These are phyloP conservation scores for Fukomys damarensis DNA, from an alignment of 2,113 vertebrate species.

Conservation along the genomic window DNA sequence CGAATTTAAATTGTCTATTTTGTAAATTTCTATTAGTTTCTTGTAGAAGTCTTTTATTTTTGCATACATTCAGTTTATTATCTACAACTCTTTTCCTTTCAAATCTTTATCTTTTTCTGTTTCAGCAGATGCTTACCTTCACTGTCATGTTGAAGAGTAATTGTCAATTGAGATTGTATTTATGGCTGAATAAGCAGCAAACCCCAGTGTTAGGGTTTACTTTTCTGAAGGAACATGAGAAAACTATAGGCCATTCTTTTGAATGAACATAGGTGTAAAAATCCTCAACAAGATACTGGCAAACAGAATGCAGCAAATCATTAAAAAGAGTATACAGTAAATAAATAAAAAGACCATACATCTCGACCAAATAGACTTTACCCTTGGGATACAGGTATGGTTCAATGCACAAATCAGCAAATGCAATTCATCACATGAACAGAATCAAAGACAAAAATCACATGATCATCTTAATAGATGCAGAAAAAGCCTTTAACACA, in stretches of 20 bases:
- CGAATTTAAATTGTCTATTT: background rate
- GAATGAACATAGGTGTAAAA: background rate
- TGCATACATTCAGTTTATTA: background rate
- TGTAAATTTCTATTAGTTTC: background rate
- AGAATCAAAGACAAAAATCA: background rate
- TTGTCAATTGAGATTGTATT: background rate
- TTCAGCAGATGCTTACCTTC: background rate
- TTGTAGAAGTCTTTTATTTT: background rate
- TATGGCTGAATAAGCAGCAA: background rate
- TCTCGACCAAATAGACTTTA: background rate
- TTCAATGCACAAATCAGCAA: background rate
- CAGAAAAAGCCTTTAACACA: too few species aligned
- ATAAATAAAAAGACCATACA: background rate
- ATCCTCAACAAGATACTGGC: background rate
- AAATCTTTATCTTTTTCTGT: background rate
- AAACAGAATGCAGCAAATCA: background rate
- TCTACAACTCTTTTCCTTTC: background rate
- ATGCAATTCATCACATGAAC: background rate
- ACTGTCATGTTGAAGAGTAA: background rate
- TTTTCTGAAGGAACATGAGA: slow-evolving; percentile 11
- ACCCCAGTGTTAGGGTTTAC: background rate
- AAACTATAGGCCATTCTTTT: background rate
- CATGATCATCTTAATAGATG: too few species aligned
- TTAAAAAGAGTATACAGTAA: background rate
- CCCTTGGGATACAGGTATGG: background rate